phyloP scores from a whole-genome alignment of 53 echinoderm and acorn worm genomes.

The Holothuria leucospilota region DNA sequence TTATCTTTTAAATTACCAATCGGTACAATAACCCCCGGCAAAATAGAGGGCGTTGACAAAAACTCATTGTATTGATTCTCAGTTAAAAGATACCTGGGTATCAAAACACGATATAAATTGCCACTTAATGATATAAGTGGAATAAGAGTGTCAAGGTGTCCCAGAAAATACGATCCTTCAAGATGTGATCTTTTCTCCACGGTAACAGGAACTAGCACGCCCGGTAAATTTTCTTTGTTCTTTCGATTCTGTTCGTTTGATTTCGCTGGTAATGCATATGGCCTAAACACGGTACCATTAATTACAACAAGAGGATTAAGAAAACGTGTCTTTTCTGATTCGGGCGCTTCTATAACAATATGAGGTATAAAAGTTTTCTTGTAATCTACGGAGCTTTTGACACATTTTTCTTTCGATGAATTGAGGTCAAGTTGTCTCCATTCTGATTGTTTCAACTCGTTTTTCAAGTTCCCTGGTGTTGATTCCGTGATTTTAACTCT shows the following conservation, averaged over 20 bases:
- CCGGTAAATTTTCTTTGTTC: not conserved
- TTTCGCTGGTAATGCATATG: not conserved
- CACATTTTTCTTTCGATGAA: not conserved
- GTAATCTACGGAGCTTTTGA: not conserved
- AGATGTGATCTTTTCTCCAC: not conserved
- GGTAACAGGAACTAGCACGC: constrained; percentile 19
- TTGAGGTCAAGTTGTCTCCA: not conserved
- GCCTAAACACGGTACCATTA: constrained; percentile 23
- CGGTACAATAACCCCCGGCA: constrained; percentile 12
- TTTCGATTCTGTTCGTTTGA: not conserved
- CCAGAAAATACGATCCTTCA: not conserved
- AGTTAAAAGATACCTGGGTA: not conserved
- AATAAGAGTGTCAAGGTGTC: not conserved
- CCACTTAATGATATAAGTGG: constrained; percentile 27
- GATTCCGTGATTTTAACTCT: constrained; percentile 27
- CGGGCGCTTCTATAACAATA: constrained; percentile 10
- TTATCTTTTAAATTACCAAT: too few relatives aligned
- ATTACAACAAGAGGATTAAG: constrained; percentile 7
- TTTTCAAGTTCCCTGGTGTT: not conserved
- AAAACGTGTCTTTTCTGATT: not conserved
- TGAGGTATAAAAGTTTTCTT: not conserved
- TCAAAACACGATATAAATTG: not conserved
- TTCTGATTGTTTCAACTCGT: not conserved
- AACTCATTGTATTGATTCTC: too few relatives aligned
- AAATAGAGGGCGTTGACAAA: not conserved